Evolutionary conservation across 2,797 vertebrate species (phyloP), one percentile per base, ranked within the genome.

Genomic region (Varecia variegata): DNA sequence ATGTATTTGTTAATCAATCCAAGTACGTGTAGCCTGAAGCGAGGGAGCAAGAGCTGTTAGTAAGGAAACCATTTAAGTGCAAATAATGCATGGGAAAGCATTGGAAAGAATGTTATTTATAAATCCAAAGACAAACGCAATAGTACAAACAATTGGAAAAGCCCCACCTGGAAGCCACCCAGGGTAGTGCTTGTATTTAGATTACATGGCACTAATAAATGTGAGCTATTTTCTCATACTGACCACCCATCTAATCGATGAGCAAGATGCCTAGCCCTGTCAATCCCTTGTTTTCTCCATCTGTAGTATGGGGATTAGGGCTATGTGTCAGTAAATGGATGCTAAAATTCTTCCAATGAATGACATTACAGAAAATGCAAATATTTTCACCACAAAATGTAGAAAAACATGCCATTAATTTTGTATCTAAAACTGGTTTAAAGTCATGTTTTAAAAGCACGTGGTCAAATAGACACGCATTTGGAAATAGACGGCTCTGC

Each of bases 11-110:
- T 95, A 71, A 94, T 81, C 74, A 81, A 21, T 13, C 54, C 43
- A 79, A 35, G 25, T 80, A 93, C 32, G 27, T 17, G 38, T 25
- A 90, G 76, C 88, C 89, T 68, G 81, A 93, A 97, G 50, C 79
- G 77, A 21, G 43, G 13, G 45, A 73, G 21, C 23, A 73, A 96
- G 47, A 81, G 14, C 68, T 76, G 52, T 45, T 93, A 84, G 43
- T 80, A 88, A 47, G 77, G 70, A 92, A 91, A 23, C 56, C 45
- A 79, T n/a, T 52, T 21, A 95, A 56, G 67, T 60, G 43, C 38
- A 95, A 93, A 80, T 47, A 68, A 84, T 32, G 23, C 50, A 62
- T 32, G 30, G 56, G 25, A 93, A 95, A 76, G 50, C 18, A 87
- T n/a, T 56, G 70, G 62, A 71, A 89, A 93, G n/a, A 67, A 65